These are phyloP conservation scores for Andricus grossulariae DNA, from an alignment of 1,140 invertebrate genomes.

Conservation along the genomic window DNA sequence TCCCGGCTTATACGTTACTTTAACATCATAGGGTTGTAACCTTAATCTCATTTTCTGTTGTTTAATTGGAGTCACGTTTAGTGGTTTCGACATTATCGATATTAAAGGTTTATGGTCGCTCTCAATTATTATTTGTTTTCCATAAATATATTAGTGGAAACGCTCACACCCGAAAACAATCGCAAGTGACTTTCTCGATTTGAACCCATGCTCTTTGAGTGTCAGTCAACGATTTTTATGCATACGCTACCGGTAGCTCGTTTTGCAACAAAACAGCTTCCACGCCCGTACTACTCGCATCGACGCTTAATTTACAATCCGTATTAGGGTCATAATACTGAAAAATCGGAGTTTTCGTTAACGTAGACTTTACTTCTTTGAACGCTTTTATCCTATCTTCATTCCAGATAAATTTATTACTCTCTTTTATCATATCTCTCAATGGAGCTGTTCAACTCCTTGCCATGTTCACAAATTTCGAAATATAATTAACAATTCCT, in stretches of 20 bases:
- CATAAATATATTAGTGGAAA: slow-evolving; percentile 59
- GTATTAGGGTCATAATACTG: slow-evolving; percentile 51
- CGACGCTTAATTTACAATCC: slow-evolving; percentile 55
- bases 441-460: too few relatives aligned
- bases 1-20: slow-evolving; percentile 67
- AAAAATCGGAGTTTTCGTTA: slow-evolving; percentile 36
- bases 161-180: slow-evolving; percentile 67
- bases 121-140: slow-evolving; percentile 61
- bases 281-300: slow-evolving; percentile 62
- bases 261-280: slow-evolving; percentile 49
- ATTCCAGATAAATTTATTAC: too few relatives aligned
- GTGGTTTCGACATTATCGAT: slow-evolving; percentile 66
- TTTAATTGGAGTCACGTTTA: slow-evolving; percentile 63
- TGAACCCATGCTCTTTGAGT: slow-evolving; percentile 57
- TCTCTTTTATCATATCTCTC: too few relatives aligned
- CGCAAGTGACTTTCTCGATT: slow-evolving; percentile 72
- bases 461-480: too few relatives aligned
- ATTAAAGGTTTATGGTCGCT: slow-evolving; percentile 71
- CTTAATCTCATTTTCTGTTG: slow-evolving; percentile 66
- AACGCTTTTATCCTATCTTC: too few relatives aligned
- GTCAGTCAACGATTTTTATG: slow-evolving; percentile 38
- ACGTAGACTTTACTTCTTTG: too few relatives aligned
- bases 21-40: slow-evolving; percentile 60
- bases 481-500: too few relatives aligned
- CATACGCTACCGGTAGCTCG: slow-evolving; percentile 62